A percentile compares a stretch with the other conserved stretches of the same genome.
These are phyloP conservation scores for Mallotus villosus DNA, from an alignment of 2,797 vertebrate species.

Conservation along the genomic window DNA sequence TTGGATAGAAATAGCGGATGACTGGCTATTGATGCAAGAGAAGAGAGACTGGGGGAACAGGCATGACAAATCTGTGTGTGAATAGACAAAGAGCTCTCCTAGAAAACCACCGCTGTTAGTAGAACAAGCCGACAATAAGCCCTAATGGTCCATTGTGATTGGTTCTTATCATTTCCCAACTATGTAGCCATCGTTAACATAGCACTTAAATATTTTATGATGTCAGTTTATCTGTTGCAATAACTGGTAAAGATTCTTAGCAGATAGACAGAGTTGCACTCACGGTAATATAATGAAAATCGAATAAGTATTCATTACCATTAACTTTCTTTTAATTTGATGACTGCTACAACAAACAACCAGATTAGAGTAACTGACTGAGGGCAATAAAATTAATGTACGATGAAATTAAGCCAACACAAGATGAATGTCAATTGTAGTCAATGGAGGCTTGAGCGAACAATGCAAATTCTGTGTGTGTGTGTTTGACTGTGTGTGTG, in stretches of 20 bases:
- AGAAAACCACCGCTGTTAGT: constrained; percentile 21
- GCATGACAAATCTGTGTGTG: too few relatives aligned
- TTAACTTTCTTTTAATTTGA: constrained; percentile 9
- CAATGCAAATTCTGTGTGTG: background rate
- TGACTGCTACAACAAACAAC: background rate
- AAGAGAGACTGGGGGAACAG: too few relatives aligned
- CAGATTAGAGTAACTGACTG: background rate
- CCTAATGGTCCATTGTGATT: constrained; percentile 38
- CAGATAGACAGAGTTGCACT: background rate
- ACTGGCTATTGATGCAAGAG: too few relatives aligned
- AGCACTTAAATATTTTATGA: constrained; percentile 19
- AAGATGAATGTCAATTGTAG: background rate
- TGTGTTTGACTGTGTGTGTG: background rate
- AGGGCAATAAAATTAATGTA: background rate
- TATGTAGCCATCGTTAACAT: constrained; percentile 47
- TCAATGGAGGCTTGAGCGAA: background rate
- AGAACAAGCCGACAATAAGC: constrained; percentile 45
- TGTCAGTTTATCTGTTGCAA: background rate
- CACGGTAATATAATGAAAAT: background rate
- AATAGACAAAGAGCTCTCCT: too few relatives aligned
- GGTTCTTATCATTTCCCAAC: constrained; percentile 47
- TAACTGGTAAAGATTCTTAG: too few relatives aligned
- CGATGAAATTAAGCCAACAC: background rate
- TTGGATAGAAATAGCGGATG: too few relatives aligned
- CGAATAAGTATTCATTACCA: background rate